These are phyloP conservation scores for Scleropages formosus DNA, from an alignment of 2,797 vertebrate genomes.

Conservation along the genomic window DNA sequence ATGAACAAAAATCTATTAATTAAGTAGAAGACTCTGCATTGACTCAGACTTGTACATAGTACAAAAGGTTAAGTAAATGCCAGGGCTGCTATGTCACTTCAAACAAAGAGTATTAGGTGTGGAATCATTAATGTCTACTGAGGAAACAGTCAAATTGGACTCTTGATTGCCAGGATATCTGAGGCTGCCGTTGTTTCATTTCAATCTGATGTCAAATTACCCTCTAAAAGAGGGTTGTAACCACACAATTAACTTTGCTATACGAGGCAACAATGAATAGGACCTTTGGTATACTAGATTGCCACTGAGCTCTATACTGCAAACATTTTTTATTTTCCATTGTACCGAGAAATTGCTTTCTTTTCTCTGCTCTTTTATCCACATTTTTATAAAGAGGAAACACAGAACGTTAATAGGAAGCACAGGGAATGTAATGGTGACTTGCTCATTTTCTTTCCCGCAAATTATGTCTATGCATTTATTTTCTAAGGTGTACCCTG, in stretches of 20 bases:
- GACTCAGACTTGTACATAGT: slow-evolving; percentile 92
- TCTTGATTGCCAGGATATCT: slow-evolving; percentile 83
- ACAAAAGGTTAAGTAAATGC: slow-evolving; percentile 99
- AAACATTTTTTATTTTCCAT: slow-evolving; percentile 11
- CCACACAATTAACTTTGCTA: slow-evolving; percentile 80
- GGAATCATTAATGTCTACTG: slow-evolving; percentile 95
- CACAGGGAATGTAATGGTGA: background rate
- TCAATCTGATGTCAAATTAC: slow-evolving; percentile 88
- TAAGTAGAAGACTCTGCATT: slow-evolving; percentile 94
- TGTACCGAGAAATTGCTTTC: slow-evolving; percentile 11
- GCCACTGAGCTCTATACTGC: background rate
- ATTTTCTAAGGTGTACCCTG: background rate
- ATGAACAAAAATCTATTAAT: slow-evolving; percentile 89
- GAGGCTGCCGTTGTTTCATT: slow-evolving; percentile 79
- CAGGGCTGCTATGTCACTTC: slow-evolving; percentile 93
- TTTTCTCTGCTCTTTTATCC: background rate
- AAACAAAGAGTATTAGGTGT: slow-evolving; percentile 99
- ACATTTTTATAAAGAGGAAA: background rate
- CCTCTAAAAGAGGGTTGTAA: slow-evolving; percentile 77
- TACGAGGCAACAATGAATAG: slow-evolving; percentile 66
- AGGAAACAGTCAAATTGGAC: slow-evolving; percentile 92
- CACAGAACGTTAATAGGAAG: slow-evolving; percentile 2
- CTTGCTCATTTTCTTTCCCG: background rate
- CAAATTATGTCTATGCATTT: background rate
- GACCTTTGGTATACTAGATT: slow-evolving; percentile 60